These are phyloP conservation scores for Urocyon cinereoargenteus DNA, from an alignment of 2,797 vertebrate genomes.

Conservation along the genomic window DNA sequence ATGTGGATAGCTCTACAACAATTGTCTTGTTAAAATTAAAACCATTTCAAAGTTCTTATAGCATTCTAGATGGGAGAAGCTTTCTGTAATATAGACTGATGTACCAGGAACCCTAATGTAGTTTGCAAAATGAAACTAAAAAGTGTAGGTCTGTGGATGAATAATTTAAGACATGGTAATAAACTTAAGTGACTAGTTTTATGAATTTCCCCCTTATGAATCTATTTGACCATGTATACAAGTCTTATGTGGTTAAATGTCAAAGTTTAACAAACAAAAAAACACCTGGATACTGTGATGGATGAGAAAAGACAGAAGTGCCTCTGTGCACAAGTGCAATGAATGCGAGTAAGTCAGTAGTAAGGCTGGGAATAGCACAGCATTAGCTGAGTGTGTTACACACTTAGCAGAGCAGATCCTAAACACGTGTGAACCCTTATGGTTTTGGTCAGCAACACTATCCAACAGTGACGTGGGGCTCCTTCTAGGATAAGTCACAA, in stretches of 20 bases:
- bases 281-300: background rate
- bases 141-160: background rate
- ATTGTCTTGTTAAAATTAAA: background rate
- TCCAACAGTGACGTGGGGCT: background rate
- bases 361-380: background rate
- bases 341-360: constrained; percentile 14
- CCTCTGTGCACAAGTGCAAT: background rate
- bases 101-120: background rate
- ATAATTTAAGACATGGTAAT: background rate
- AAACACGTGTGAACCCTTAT: constrained; percentile 12
- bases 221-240: background rate
- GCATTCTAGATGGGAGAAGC: background rate
- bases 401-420: background rate
- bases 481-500: constrained; percentile 43
- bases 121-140: background rate
- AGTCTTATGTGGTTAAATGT: background rate
- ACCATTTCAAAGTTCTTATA: background rate
- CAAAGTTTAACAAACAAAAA: constrained; percentile 11
- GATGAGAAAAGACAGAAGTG: background rate
- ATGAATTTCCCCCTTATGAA: background rate
- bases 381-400: background rate
- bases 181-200: background rate
- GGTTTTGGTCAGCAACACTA: constrained; percentile 33
- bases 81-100: background rate
- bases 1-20: background rate